These are phyloP conservation scores for Xiphophorus maculatus DNA, from an alignment of 2,113 vertebrate species.

Conservation along the genomic window DNA sequence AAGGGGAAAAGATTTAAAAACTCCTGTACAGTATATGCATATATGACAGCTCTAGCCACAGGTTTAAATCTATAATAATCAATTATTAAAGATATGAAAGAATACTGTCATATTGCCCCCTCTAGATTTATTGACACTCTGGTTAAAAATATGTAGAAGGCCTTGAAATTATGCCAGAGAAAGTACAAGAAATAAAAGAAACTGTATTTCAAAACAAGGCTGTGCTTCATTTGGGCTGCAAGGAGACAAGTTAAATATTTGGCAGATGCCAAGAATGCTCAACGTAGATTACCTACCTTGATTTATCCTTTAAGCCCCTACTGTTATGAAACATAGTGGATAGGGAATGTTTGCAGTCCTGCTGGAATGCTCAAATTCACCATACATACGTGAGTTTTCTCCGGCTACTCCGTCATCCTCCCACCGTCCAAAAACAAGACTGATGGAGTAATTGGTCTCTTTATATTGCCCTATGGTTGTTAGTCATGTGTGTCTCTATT, in stretches of 20 bases:
- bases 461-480: no score
- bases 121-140: not conserved
- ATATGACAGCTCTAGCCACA: no score
- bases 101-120: not conserved
- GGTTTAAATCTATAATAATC: no score
- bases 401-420: no score
- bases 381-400: no score
- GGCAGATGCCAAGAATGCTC: not conserved
- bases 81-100: not conserved
- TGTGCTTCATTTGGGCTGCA: not conserved
- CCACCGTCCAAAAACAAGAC: no score
- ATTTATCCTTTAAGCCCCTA: not conserved
- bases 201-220: not conserved
- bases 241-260: not conserved
- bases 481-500: no score
- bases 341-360: not conserved
- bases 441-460: no score
- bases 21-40: no score
- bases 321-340: not conserved
- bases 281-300: not conserved
- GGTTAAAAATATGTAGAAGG: not conserved
- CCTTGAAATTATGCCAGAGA: not conserved
- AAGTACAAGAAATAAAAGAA: not conserved
- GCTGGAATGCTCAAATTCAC: not conserved
- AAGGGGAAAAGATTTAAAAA: not conserved